phyloP scores from a whole-genome alignment of 2,797 vertebrate species.

The Trichosurus vulpecula region DNA sequence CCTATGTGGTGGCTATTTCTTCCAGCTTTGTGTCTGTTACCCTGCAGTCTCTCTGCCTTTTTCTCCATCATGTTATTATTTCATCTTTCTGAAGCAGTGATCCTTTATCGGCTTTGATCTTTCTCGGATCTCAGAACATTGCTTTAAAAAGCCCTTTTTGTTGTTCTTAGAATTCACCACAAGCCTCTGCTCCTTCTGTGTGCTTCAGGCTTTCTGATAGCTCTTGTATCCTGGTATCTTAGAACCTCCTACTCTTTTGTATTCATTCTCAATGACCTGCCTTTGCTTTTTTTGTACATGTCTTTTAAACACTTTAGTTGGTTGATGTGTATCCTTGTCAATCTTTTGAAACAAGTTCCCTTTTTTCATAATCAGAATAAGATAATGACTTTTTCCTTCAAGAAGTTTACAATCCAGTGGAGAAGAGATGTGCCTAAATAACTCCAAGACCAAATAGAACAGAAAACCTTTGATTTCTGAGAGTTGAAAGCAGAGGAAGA shows the following conservation, averaged over 20 bases:
- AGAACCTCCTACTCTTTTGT: background rate
- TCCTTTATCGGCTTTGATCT: background rate
- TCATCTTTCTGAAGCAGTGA: background rate
- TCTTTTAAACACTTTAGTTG: background rate
- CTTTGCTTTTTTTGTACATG: background rate
- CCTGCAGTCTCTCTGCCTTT: background rate
- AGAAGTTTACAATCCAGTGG: background rate
- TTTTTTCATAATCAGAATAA: background rate
- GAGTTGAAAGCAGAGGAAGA: background rate
- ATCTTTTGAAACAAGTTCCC: background rate
- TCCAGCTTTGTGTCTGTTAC: background rate
- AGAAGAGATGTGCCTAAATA: background rate
- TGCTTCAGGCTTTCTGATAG: background rate
- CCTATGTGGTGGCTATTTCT: background rate
- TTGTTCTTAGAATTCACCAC: background rate
- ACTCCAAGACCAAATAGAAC: background rate
- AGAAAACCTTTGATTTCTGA: background rate
- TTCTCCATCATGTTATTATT: background rate
- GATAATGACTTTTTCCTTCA: background rate
- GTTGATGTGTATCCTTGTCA: background rate
- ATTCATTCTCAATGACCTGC: background rate
- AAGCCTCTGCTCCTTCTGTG: background rate
- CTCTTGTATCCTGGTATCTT: background rate
- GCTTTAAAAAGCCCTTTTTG: slow-evolving; percentile 3
- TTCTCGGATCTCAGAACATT: background rate